Evolutionary conservation across 2,113 vertebrate species (phyloP).

Genomic region (Sinocyclocheilus rhinocerous): DNA sequence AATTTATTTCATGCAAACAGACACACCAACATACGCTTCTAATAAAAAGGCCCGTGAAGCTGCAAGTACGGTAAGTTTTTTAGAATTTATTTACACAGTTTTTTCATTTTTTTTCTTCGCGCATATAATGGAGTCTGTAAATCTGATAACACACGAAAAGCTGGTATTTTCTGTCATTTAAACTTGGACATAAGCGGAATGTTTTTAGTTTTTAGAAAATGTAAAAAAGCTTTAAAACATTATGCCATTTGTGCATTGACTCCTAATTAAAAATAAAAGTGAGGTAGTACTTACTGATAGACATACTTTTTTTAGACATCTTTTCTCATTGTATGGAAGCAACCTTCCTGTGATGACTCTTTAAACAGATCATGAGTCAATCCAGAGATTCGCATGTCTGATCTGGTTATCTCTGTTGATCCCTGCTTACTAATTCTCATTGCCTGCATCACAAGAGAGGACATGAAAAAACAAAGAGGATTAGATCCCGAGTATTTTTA

Average conservation of each 20-base stretch:
- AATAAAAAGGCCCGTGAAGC: constrained; percentile 83
- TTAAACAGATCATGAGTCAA: constrained; percentile 62
- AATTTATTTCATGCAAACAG: constrained; percentile 97
- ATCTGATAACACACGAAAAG: neutral
- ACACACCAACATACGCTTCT: constrained; percentile 88
- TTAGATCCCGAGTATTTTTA: no score
- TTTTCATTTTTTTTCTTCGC: constrained; percentile 13
- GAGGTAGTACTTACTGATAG: neutral
- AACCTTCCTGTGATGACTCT: constrained; percentile 53
- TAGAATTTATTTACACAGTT: neutral
- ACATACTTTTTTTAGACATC: constrained; percentile 2
- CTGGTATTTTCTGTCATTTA: neutral
- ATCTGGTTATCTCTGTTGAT: constrained; percentile 50
- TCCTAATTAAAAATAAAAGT: neutral
- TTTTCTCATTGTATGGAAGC: constrained; percentile 57
- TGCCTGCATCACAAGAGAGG: constrained; percentile 7
- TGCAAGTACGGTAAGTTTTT: constrained; percentile 82
- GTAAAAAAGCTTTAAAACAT: neutral
- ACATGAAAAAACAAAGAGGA: neutral
- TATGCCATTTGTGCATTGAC: neutral
- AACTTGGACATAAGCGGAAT: neutral
- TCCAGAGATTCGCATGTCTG: constrained; percentile 21
- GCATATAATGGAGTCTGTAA: neutral
- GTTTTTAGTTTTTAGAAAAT: neutral
- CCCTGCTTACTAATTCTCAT: constrained; percentile 44